Conservation (phyloP, 2,888 invertebrate species). For the Diadromus collaris region DNA sequence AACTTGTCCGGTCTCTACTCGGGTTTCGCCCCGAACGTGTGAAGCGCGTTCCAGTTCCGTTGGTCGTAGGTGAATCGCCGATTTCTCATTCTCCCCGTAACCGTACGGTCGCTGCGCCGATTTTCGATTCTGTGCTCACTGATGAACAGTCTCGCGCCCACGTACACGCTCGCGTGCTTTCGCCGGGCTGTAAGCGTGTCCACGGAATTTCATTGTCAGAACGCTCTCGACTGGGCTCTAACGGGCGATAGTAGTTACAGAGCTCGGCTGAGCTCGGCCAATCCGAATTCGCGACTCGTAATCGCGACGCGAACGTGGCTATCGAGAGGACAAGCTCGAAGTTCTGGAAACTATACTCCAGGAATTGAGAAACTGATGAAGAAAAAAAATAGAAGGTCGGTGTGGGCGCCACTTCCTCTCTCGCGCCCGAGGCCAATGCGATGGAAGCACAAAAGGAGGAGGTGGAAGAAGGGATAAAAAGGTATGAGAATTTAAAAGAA, state of each 20-base stretch:
- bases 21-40: conserved; percentile 36
- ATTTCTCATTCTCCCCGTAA: conserved; percentile 59
- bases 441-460: conserved; percentile 18
- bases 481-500: conserved; percentile 24
- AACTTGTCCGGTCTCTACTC: conserved; percentile 32
- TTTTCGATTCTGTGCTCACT: conserved; percentile 32
- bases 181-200: conserved; percentile 10
- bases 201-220: conserved; percentile 41
- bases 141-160: conserved; percentile 19
- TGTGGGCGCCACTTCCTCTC: conserved; percentile 22
- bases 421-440: conserved; percentile 33
- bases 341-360: conserved; percentile 23
- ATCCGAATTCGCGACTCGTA: conserved; percentile 18
- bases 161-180: neutral
- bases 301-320: conserved; percentile 19
- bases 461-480: neutral
- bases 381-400: neutral
- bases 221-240: neutral
- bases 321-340: conserved; percentile 16
- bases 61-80: conserved; percentile 30
- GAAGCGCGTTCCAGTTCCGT: conserved; percentile 53
- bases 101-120: too few relatives aligned
- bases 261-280: neutral
- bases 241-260: conserved; percentile 9
- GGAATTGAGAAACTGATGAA: conserved; percentile 9